These are phyloP conservation scores for Xiphydria camelus DNA, from an alignment of 2,888 invertebrate species.

Conservation along the genomic window DNA sequence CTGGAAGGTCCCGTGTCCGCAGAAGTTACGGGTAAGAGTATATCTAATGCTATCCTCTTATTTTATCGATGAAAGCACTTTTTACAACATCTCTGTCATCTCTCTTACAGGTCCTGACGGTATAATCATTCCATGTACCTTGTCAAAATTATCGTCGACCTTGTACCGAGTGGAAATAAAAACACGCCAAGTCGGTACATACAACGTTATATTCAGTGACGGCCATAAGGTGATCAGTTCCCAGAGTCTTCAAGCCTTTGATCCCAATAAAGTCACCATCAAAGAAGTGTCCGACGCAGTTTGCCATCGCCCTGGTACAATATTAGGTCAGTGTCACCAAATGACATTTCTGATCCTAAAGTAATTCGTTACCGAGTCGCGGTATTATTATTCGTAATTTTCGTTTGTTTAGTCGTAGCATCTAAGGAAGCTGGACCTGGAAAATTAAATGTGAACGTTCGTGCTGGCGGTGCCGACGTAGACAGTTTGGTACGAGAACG, in stretches of 20 bases:
- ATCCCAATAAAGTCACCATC: slow-evolving; percentile 73
- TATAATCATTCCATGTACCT: slow-evolving; percentile 56
- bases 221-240: slow-evolving; percentile 65
- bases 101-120: slow-evolving; percentile 60
- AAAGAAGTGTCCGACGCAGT: slow-evolving; percentile 76
- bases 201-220: slow-evolving; percentile 70
- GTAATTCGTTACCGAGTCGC: no score
- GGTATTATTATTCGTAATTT: slow-evolving; percentile 7
- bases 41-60: not conserved
- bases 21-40: slow-evolving; percentile 58
- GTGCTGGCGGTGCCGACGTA: slow-evolving; percentile 79
- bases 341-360: no score
- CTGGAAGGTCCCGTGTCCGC: slow-evolving; percentile 57
- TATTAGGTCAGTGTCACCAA: slow-evolving; percentile 69
- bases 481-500: slow-evolving; percentile 79
- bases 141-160: slow-evolving; percentile 68
- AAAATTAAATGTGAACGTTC: slow-evolving; percentile 77
- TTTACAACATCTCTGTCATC: not conserved
- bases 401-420: slow-evolving; percentile 66
- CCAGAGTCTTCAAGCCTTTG: slow-evolving; percentile 72
- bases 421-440: slow-evolving; percentile 80
- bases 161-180: slow-evolving; percentile 73
- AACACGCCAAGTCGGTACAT: slow-evolving; percentile 74
- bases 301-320: slow-evolving; percentile 79
- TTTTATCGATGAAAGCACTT: not conserved